Percentiles rank a stretch among this genome's conserved stretches.
These are phyloP conservation scores for Danio aesculapii DNA, from an alignment of 2,797 vertebrate genomes.

Conservation along the genomic window DNA sequence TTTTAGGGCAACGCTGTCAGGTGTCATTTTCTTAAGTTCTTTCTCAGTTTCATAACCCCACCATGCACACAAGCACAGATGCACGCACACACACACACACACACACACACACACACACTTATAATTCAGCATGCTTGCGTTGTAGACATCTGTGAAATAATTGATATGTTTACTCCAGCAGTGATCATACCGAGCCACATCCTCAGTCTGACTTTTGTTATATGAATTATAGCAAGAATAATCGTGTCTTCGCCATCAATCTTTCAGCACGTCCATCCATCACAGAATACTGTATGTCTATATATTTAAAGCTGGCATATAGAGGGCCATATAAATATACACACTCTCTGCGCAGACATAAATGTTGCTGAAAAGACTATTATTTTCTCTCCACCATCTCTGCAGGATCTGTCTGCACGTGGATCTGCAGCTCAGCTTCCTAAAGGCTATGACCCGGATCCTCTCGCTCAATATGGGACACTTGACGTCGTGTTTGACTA, in stretches of 20 bases:
- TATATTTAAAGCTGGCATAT: background rate
- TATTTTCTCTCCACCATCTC: slow-evolving; percentile 45
- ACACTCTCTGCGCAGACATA: background rate
- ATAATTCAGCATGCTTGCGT: slow-evolving; percentile 19
- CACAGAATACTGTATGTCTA: background rate
- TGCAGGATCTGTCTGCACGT: slow-evolving; percentile 90
- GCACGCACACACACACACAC: background rate
- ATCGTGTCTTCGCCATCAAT: background rate
- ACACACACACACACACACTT: background rate
- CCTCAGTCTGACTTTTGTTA: slow-evolving; percentile 6
- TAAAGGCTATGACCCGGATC: slow-evolving; percentile 93
- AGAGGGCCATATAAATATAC: background rate
- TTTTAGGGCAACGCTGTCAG: slow-evolving; percentile 17
- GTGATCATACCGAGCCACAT: background rate
- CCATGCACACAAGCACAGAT: slow-evolving; percentile 2
- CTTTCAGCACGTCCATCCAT: background rate
- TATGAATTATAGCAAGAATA: background rate
- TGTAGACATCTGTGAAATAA: slow-evolving; percentile 24
- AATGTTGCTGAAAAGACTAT: background rate
- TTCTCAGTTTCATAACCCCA: background rate
- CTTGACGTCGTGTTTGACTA: slow-evolving; percentile 95
- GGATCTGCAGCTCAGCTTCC: slow-evolving; percentile 91
- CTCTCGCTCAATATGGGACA: slow-evolving; percentile 91
- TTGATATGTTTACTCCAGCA: slow-evolving; percentile 26
- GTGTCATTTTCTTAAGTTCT: slow-evolving; percentile 2